phyloP scores from a whole-genome alignment of 2,113 vertebrate genomes.

The Trichechus manatus region DNA sequence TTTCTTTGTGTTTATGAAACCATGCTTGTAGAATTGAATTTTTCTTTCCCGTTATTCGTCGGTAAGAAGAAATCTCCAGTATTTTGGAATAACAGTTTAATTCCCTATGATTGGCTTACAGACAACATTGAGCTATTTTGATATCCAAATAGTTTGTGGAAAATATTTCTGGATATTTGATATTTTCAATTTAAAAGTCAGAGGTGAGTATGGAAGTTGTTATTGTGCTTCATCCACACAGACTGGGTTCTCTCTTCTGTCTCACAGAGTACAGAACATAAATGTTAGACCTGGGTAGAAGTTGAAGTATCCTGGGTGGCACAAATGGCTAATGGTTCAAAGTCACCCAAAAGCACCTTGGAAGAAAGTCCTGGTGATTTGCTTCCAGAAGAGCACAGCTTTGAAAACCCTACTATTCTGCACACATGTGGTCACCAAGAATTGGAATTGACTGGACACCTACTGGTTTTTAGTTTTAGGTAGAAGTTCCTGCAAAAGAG shows the following conservation, averaged over 20 bases:
- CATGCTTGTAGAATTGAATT: constrained; percentile 4
- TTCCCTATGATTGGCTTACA: constrained; percentile 12
- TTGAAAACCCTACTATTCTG: not conserved
- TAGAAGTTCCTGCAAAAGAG: not conserved
- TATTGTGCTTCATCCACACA: not conserved
- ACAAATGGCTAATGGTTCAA: not conserved
- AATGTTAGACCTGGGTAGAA: not conserved
- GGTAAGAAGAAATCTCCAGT: constrained; percentile 34
- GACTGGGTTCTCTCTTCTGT: not conserved
- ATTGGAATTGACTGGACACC: not conserved
- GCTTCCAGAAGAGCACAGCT: not conserved
- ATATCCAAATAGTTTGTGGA: not conserved
- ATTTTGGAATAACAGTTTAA: constrained; percentile 9
- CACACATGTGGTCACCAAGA: not conserved
- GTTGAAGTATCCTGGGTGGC: not conserved
- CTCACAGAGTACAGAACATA: not conserved
- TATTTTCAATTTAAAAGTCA: constrained; percentile 35
- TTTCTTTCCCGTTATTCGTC: constrained; percentile 43
- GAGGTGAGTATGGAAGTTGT: not conserved
- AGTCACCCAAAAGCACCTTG: not conserved
- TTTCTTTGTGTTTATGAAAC: constrained; percentile 67
- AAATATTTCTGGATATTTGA: constrained; percentile 19
- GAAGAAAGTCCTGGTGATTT: not conserved
- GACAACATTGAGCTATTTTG: constrained; percentile 8
- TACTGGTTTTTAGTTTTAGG: not conserved